phyloP scores from a whole-genome alignment of 2,797 vertebrate genomes.

The Sebastes ruberrimus region DNA sequence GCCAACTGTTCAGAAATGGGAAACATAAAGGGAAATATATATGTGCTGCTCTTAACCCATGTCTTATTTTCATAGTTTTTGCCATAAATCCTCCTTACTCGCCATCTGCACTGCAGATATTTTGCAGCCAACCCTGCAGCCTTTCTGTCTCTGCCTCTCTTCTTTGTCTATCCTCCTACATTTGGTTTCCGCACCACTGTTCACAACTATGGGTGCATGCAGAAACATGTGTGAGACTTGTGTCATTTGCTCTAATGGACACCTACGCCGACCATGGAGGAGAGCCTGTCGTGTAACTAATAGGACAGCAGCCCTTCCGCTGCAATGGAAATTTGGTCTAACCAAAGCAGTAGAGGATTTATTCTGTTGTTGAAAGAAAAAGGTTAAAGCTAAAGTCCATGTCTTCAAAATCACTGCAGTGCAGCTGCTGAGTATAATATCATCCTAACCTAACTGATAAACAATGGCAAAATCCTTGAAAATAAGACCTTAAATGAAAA shows the following conservation, averaged over 20 bases:
- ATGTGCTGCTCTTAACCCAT: background rate
- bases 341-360: conserved; percentile 10
- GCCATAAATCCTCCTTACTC: background rate
- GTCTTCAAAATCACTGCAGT: conserved; percentile 13
- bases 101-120: conserved; percentile 31
- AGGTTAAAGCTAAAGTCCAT: background rate
- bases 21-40: background rate
- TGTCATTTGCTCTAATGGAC: conserved; percentile 11
- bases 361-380: conserved; percentile 20
- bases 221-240: background rate
- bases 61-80: background rate
- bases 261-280: conserved; percentile 3
- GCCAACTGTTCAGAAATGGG: background rate
- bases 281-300: conserved; percentile 8
- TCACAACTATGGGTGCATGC: background rate
- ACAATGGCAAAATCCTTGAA: background rate
- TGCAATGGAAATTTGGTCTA: background rate
- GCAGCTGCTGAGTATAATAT: background rate
- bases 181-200: conserved; percentile 7
- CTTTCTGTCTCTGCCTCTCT: background rate
- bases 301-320: background rate
- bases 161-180: background rate
- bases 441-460: background rate
- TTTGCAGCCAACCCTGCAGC: conserved; percentile 17
- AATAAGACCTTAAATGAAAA: background rate